A percentile compares a stretch with the other conserved stretches of the same genome.
Conservation (phyloP, 2,113 vertebrate species). For the Centropus bengalensis region DNA sequence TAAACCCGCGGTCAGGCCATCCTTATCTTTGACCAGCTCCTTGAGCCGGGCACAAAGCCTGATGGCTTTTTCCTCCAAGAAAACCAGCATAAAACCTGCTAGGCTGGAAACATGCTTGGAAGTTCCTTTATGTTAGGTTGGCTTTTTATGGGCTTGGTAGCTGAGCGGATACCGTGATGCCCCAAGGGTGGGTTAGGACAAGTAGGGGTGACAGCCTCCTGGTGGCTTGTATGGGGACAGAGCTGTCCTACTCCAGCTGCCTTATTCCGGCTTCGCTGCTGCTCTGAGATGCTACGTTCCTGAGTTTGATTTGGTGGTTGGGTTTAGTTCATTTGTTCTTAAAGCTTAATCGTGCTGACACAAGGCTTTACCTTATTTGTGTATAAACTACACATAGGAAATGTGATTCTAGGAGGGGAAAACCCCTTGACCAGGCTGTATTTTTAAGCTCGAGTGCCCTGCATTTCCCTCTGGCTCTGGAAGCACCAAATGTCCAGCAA, state of each 20-base stretch:
- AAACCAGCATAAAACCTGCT: neutral
- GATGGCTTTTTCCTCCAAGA: neutral
- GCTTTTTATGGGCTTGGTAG: neutral
- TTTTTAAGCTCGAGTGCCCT: neutral
- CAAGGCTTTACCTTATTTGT: neutral
- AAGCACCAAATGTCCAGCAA: neutral
- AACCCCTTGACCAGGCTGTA: neutral
- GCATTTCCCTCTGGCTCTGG: neutral
- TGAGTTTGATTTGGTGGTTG: neutral
- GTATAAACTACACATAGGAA: neutral
- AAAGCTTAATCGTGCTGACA: neutral
- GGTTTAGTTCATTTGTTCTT: neutral
- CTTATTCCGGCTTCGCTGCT: neutral
- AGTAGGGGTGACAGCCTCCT: neutral
- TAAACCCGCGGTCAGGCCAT: neutral
- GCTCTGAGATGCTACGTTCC: neutral
- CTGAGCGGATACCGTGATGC: neutral
- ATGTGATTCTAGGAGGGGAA: neutral
- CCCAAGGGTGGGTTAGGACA: neutral
- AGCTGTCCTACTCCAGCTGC: neutral
- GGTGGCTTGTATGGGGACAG: neutral
- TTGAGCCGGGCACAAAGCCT: neutral
- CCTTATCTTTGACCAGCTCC: neutral
- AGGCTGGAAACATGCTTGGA: neutral
- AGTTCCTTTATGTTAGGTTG: neutral